These are phyloP conservation scores for Diacarnus erythraeanus DNA, from an alignment of 37 sponge, comb jelly and placozoan species.

Conservation along the genomic window DNA sequence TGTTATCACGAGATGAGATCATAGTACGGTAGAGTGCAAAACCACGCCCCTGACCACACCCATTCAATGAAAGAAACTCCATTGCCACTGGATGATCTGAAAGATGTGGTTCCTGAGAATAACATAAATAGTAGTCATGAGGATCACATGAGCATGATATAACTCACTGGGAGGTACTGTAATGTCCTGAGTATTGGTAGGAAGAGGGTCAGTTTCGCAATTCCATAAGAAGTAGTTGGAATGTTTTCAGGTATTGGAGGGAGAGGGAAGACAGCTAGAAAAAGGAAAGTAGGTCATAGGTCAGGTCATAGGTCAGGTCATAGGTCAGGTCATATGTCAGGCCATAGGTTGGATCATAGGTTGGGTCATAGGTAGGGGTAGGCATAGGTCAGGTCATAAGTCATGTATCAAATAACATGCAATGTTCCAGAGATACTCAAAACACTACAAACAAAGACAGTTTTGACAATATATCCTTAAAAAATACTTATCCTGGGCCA, in stretches of 20 bases:
- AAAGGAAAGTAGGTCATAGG: too few relatives aligned
- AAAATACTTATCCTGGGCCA: too few relatives aligned
- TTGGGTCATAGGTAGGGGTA: too few relatives aligned
- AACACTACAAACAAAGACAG: too few relatives aligned
- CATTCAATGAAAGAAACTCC: slow-evolving; percentile 70
- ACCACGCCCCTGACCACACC: slow-evolving; percentile 79
- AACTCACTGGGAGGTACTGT: slow-evolving; percentile 32
- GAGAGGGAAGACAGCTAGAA: slow-evolving; percentile 19
- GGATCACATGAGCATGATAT: not conserved
- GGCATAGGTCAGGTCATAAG: too few relatives aligned
- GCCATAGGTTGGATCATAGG: too few relatives aligned
- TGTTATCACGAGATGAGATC: slow-evolving; percentile 9
- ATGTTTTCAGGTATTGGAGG: slow-evolving; percentile 19
- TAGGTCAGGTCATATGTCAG: too few relatives aligned
- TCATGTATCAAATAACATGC: too few relatives aligned
- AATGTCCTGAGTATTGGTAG: slow-evolving; percentile 7
- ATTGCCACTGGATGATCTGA: slow-evolving; percentile 56
- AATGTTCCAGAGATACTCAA: too few relatives aligned
- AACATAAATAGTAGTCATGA: not conserved
- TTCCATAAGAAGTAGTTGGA: slow-evolving; percentile 26
- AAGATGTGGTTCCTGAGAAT: slow-evolving; percentile 32
- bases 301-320: too few relatives aligned
- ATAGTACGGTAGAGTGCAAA: slow-evolving; percentile 74
- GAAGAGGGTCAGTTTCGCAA: slow-evolving; percentile 31
- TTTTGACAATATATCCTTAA: too few relatives aligned